A percentile compares a stretch with the other conserved stretches of the same genome.
phyloP scores from a whole-genome alignment of 2,113 vertebrate genomes.

The Cisticola juncidis region DNA sequence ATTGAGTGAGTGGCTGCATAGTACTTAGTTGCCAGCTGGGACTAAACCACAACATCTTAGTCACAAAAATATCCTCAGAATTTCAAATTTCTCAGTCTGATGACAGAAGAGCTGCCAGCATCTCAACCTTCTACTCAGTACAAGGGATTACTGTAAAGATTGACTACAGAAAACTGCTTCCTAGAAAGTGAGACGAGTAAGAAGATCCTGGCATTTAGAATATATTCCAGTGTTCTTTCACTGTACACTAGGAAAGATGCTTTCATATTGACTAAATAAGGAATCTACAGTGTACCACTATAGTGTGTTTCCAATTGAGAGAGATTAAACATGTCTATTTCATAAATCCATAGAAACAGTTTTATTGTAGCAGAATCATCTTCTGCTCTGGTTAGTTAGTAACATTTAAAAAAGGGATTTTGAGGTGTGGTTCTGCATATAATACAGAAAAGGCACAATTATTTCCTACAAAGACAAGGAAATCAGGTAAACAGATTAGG shows the following conservation, averaged over 20 bases:
- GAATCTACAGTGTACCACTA: background rate
- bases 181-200: background rate
- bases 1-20: background rate
- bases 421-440: background rate
- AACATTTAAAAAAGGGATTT: background rate
- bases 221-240: background rate
- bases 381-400: background rate
- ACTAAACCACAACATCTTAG: background rate
- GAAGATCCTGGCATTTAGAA: background rate
- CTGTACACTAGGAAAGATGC: background rate
- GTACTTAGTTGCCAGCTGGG: background rate
- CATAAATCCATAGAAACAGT: background rate
- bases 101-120: background rate
- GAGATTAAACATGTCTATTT: background rate
- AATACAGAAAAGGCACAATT: background rate
- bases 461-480: background rate
- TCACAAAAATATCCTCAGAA: background rate
- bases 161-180: background rate
- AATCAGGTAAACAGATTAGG: background rate
- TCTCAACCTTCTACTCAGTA: background rate
- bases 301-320: background rate
- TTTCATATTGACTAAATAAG: background rate
- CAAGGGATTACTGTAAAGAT: background rate
- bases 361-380: background rate
- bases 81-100: background rate